A percentile compares a stretch with the other conserved stretches of the same genome.
These are phyloP conservation scores for Oreortyx pictus DNA, from an alignment of 2,797 vertebrate species.

Conservation along the genomic window DNA sequence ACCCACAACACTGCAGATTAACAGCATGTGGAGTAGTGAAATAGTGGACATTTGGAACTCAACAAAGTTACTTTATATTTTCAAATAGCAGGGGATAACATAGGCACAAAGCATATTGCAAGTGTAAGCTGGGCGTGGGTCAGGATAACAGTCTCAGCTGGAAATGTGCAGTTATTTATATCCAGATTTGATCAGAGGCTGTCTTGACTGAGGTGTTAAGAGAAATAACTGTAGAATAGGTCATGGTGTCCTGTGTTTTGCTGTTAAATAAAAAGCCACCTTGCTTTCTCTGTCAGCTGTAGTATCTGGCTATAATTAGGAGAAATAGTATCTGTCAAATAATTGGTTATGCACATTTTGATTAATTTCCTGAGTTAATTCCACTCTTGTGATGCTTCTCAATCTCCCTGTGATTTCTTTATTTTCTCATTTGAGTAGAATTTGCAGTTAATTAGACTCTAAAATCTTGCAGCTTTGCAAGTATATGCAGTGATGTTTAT, in stretches of 20 bases:
- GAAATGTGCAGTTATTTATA: not conserved
- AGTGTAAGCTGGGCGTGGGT: not conserved
- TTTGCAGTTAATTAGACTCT: slow-evolving; percentile 20
- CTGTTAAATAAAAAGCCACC: slow-evolving; percentile 23
- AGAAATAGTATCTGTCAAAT: slow-evolving; percentile 50
- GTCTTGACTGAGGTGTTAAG: not conserved
- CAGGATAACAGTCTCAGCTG: not conserved
- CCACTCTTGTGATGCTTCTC: slow-evolving; percentile 4
- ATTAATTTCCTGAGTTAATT: slow-evolving; percentile 59
- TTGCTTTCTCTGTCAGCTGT: slow-evolving; percentile 24
- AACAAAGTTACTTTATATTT: slow-evolving; percentile 1
- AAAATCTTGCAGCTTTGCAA: slow-evolving; percentile 16
- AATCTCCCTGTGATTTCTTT: slow-evolving; percentile 42
- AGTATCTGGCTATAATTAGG: slow-evolving; percentile 47
- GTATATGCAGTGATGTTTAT: not conserved
- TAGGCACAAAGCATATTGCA: not conserved
- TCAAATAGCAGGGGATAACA: not conserved
- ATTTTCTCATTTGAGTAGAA: slow-evolving; percentile 33
- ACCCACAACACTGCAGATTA: not conserved
- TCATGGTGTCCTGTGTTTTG: slow-evolving; percentile 41
- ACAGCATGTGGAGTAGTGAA: not conserved
- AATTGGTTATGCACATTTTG: slow-evolving; percentile 53
- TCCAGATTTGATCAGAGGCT: not conserved
- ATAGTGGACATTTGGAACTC: slow-evolving; percentile 18
- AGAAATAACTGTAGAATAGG: not conserved